Base-by-base conservation (phyloP, 2,888 invertebrate genomes). In the Drosophila falleni region DNA sequence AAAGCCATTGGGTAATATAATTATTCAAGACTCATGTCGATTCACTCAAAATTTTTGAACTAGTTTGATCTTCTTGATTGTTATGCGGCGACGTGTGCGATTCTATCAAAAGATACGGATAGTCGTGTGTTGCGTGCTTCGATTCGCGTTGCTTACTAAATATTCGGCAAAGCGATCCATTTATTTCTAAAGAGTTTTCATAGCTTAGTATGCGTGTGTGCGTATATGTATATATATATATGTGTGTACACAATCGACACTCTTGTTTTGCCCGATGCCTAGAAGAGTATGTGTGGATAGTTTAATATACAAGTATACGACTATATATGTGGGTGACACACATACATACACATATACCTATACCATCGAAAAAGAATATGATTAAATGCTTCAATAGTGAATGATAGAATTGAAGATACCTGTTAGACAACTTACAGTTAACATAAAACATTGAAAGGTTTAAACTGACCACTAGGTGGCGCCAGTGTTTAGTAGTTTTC, bases 111-210 rank as follows among this genome's bases (percentile, higher is more conserved):
- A 13, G 60, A 65, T 51, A 61, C 73, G 23, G 61, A 59, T 74
- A 60, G 71, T 55, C 67, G 44, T 72, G 87, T 83, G 83, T 69
- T 87, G 69, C 85, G 65, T 59, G 85, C 74, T 81, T 78, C 76
- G 71, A 78, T 71, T 79, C 79, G 71, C 78, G 74, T 61, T 56
- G 81, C 75, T 61, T 64, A 83, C 83, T 83, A 87, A 83, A 87
- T 65, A 74, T 87, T 83, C 78, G 69, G 65, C 69, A 78, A 71
- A 68, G 70, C 85, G 85, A 81, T 76, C 84, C 84, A 81, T 87
- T 74, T 78, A 81, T 74, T 71, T 83, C 78, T 59, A 62, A 84
- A 83, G 81, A 87, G 65, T 78, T 87, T 78, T 68, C 70, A 74
- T 78, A 77, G 70, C 76, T 66, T 46, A 31, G 50, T 56, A 23